A percentile compares a stretch with the other conserved stretches of the same genome.
Conservation (phyloP, 2,797 vertebrate genomes). For the Cetoscarus ocellatus region DNA sequence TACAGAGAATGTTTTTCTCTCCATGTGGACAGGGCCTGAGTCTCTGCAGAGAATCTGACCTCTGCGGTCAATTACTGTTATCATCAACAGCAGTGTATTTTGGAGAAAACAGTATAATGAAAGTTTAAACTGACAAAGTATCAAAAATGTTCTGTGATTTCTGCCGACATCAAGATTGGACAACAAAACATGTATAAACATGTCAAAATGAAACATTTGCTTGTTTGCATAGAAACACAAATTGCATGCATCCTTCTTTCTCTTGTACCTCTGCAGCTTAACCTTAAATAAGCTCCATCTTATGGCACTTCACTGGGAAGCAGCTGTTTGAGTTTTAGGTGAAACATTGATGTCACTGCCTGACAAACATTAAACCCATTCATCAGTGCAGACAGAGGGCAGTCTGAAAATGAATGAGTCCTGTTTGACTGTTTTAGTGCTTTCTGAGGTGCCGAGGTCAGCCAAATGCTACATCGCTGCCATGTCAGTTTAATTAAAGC, state of each 20-base stretch:
- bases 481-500: slow-evolving; percentile 71
- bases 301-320: not conserved
- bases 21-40: too few species aligned
- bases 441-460: slow-evolving; percentile 57
- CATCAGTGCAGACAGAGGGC: slow-evolving; percentile 44
- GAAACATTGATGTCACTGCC: slow-evolving; percentile 2
- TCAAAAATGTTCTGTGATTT: too few species aligned
- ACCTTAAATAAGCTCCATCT: not conserved
- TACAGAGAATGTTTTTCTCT: too few species aligned
- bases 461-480: slow-evolving; percentile 55
- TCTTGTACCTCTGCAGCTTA: not conserved
- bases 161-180: too few species aligned
- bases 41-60: too few species aligned
- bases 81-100: too few species aligned
- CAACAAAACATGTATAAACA: too few species aligned
- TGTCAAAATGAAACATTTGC: too few species aligned
- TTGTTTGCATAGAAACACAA: too few species aligned
- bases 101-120: too few species aligned
- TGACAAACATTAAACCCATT: slow-evolving; percentile 6
- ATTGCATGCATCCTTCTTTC: not conserved
- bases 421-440: slow-evolving; percentile 54
- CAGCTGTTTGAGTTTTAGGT: slow-evolving; percentile 2
- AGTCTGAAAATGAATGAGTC: slow-evolving; percentile 56
- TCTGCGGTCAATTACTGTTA: too few species aligned
- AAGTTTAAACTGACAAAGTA: too few species aligned